Base-by-base conservation (phyloP, 2,113 vertebrate species). In the Redunca redunca region DNA sequence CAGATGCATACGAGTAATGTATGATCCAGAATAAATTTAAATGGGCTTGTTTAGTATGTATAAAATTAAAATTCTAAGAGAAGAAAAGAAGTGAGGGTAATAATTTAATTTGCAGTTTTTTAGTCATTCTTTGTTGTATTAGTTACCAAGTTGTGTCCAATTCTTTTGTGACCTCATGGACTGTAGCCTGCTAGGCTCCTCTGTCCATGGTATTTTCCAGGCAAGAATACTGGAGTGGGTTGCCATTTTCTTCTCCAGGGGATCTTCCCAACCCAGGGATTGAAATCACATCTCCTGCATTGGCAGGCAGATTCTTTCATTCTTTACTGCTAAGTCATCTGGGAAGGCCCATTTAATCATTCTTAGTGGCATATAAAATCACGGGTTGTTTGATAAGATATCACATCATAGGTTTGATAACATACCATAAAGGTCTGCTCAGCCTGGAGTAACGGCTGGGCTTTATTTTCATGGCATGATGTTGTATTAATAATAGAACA, bases 21-120 rank as follows among this genome's bases (percentile, higher is more conserved):
- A 60, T 62, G 19, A 95, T 36, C 15, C n/a, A 16, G 55, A 91
- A 64, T 77, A 94, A 90, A 77, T 85, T n/a, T 64, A 80, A 94
- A 77, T 46, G 12, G 58, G 25, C 28, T 92, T 7, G 78, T 60
- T 64, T 77, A 90, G 9, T 77, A 40, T 21, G 23, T 46, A 60
- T 58, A 55, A 78, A 94, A 82, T 92, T 93, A 80, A 96, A 97
- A 91, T 67, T 96, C 43, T 91, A 82, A 94, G 48, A 93, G 50
- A 82, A n/a, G n/a, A 55, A 89, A 88, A 85, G 89, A 81, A 50
- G 13, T 4, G 88, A 43, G 10, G n/a, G 9, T 19, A 74, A 84
- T 91, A 91, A 83, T 96, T 97, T 89, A 91, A 53, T 83, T 33
- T 62, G 80, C 43, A 90, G 15, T 21, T 36, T 64, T 36, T 71